Base-by-base conservation (phyloP, 1,140 invertebrate genomes). In the Lordiphosa mommai region DNA sequence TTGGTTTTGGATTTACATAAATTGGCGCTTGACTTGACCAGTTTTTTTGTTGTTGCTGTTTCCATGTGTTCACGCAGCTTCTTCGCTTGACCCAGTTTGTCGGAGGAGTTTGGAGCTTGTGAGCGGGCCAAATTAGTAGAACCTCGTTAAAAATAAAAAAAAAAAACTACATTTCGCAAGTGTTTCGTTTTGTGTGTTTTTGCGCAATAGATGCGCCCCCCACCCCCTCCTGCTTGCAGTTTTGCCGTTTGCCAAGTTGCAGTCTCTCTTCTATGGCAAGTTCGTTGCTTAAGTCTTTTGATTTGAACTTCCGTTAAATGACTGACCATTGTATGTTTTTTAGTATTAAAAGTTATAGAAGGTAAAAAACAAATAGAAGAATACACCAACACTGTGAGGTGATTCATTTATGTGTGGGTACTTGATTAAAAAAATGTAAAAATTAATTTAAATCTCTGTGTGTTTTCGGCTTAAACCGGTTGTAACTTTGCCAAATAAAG, bases 1-100 rank as follows among this genome's bases (percentile, higher is more conserved):
- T 80, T 80, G 74, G 74, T 82, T 74, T 80, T 80, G 65, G 74
- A 80, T 80, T 80, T 80, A 80, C 74, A 80, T 80, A 80, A 80
- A 80, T 80, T 80, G 76, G 74, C 74, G 61, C 66, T 69, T 65
- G 66, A 55, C 61, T 53, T 69, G 74, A 57, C 67, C 67, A 63
- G 67, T 67, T 70, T 16, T 33, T 12, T 20, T 33, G 4, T 14
- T 2, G 8, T 27, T 63, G 58, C 36, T 17, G 33, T 37, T 38
- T 41, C 16, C n/a, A n/a, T n/a, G n/a, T 40, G 12, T 50, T 56
- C 63, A 14, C 51, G 44, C 60, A 55, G 37, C 43, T 41, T 55
- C 8, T 46, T 16, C 59, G 72, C 60, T 58, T 82, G 76, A 80
- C 76, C 76, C 58, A 82, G 71, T 82, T 80, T 38, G 12, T 50